Conservation (phyloP, 2,797 vertebrate genomes). For the Decapterus maruadsi region DNA sequence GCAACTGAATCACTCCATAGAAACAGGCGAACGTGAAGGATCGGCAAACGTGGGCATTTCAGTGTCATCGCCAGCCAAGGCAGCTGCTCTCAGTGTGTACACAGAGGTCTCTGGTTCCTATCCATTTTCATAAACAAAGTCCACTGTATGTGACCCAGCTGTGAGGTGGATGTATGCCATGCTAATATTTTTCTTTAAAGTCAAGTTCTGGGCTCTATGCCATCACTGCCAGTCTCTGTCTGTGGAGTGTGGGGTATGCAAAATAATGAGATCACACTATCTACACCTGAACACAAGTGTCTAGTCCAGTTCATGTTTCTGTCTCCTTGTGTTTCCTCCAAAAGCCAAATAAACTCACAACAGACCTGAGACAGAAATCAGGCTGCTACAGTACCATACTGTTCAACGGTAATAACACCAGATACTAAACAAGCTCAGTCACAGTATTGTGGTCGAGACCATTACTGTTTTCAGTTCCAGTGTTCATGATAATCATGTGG, state of each 20-base stretch:
- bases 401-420: too few species aligned
- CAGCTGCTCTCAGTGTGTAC: conserved; percentile 57
- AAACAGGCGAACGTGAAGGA: conserved; percentile 41
- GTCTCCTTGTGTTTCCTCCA: not conserved
- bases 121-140: conserved; percentile 26
- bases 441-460: too few species aligned
- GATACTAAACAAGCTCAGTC: too few species aligned
- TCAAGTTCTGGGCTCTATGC: not conserved
- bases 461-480: too few species aligned
- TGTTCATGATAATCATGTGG: too few species aligned
- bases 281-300: not conserved
- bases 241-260: not conserved
- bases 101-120: conserved; percentile 20
- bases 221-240: not conserved
- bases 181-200: not conserved
- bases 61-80: conserved; percentile 42
- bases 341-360: not conserved
- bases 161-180: conserved; percentile 2
- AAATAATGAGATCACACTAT: not conserved
- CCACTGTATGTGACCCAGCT: conserved; percentile 18
- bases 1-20: conserved; percentile 57
- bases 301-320: not conserved
- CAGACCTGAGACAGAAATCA: not conserved
- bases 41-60: conserved; percentile 28
- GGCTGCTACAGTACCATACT: not conserved